phyloP scores from a whole-genome alignment of 1,140 invertebrate species.

The Sminthurinus signatus region DNA sequence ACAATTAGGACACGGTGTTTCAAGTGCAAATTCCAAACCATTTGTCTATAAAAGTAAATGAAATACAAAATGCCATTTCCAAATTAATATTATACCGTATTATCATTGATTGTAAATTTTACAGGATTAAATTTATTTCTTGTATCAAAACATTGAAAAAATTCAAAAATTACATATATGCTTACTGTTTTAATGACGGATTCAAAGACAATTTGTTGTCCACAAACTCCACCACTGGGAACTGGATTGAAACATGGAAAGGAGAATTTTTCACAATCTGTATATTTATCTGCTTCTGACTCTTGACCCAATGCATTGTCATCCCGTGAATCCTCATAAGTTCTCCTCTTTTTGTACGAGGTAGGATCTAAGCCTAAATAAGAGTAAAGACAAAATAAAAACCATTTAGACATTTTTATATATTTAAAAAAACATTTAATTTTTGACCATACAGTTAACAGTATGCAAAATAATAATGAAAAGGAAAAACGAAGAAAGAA shows the following conservation, averaged over 20 bases:
- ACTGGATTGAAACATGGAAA: slow-evolving; percentile 44
- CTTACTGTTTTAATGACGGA: neutral
- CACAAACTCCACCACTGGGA: neutral
- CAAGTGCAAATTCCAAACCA: slow-evolving; percentile 52
- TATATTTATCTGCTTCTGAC: slow-evolving; percentile 62
- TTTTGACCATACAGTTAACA: too few species aligned
- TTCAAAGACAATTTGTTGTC: neutral
- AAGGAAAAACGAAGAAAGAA: too few species aligned
- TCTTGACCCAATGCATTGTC: slow-evolving; percentile 50
- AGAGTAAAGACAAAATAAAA: too few species aligned
- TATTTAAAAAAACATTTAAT: too few species aligned
- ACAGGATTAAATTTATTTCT: too few species aligned
- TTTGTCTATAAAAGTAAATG: slow-evolving; percentile 49
- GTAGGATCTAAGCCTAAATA: slow-evolving; percentile 50
- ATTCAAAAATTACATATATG: too few species aligned
- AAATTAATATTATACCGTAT: too few species aligned
- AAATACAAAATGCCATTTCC: slow-evolving; percentile 48
- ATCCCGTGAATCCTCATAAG: slow-evolving; percentile 49
- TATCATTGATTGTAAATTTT: too few species aligned
- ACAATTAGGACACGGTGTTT: slow-evolving; percentile 55
- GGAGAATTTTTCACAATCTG: slow-evolving; percentile 58
- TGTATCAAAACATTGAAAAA: too few species aligned
- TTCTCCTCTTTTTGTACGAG: slow-evolving; percentile 47
- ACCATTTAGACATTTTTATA: too few species aligned
- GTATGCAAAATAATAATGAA: too few species aligned